These are phyloP conservation scores for Encarsia formosa DNA, from an alignment of 2,888 invertebrate species.

Conservation along the genomic window DNA sequence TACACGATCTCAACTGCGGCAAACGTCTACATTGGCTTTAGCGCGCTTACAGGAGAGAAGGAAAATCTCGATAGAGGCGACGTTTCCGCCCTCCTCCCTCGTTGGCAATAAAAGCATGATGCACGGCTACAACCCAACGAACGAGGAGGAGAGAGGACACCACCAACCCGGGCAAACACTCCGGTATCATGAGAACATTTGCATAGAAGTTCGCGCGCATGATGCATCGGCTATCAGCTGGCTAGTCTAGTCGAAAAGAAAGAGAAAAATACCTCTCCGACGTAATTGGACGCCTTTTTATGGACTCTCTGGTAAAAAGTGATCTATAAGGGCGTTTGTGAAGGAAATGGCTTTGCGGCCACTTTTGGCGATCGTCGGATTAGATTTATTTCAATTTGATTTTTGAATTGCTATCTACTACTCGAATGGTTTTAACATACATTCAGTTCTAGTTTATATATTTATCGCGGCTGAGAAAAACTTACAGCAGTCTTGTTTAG, in stretches of 20 bases:
- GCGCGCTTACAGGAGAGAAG: not conserved
- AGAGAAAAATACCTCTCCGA: too few relatives aligned
- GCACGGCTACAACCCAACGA: constrained; percentile 4
- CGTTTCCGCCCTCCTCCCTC: not conserved
- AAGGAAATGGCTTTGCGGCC: too few relatives aligned
- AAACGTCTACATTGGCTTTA: constrained; percentile 9
- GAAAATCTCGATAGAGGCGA: not conserved
- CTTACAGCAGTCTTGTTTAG: too few relatives aligned
- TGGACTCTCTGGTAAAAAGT: too few relatives aligned
- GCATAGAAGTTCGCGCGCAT: not conserved
- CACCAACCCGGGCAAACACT: not conserved
- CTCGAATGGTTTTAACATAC: too few relatives aligned
- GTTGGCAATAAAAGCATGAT: constrained; percentile 5
- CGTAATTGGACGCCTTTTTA: too few relatives aligned
- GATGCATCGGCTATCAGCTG: not conserved
- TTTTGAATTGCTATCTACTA: too few relatives aligned
- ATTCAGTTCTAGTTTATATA: too few relatives aligned
- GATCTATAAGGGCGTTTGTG: too few relatives aligned
- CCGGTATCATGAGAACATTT: not conserved
- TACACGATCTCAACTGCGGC: constrained; percentile 11
- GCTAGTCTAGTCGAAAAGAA: not conserved
- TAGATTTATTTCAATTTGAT: too few relatives aligned
- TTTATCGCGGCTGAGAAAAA: too few relatives aligned
- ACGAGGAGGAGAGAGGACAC: not conserved
- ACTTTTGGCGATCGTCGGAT: too few relatives aligned